Conservation (phyloP, 2,888 invertebrate genomes). For the Sphinx pinastri region DNA sequence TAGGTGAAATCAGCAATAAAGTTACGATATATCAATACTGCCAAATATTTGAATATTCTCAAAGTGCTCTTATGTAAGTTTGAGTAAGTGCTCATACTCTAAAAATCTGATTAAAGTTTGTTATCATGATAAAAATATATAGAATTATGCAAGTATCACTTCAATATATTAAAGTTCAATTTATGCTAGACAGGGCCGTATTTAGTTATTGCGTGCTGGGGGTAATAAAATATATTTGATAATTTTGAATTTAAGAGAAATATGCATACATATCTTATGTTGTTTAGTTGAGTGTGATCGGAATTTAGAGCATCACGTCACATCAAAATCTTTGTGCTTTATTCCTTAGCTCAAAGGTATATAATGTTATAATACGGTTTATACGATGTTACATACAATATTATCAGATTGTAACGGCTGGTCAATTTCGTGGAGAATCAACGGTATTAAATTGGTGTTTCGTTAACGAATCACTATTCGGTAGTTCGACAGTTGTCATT, state of each 20-base stretch:
- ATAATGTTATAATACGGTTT: neutral
- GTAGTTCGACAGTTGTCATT: too few relatives aligned
- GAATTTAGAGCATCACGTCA: neutral
- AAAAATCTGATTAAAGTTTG: neutral
- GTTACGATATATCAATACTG: neutral
- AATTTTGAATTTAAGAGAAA: neutral
- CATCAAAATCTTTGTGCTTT: slow-evolving; percentile 1
- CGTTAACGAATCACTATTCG: too few relatives aligned
- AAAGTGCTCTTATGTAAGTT: slow-evolving; percentile 17
- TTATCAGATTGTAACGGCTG: neutral
- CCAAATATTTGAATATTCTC: slow-evolving; percentile 3
- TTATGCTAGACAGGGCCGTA: neutral
- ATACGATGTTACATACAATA: slow-evolving; percentile 6
- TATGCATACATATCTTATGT: neutral
- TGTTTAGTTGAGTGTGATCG: neutral
- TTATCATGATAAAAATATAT: neutral
- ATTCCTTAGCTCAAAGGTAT: neutral
- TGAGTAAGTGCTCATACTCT: neutral
- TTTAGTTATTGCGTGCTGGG: neutral
- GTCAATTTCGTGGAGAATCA: neutral
- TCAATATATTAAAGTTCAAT: neutral
- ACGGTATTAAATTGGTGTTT: neutral
- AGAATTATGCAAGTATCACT: neutral
- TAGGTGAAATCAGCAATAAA: neutral
- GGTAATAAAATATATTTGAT: neutral